Evolutionary conservation across 2,113 vertebrate species (phyloP), one percentile per base, ranked within the genome.

Genomic region (Poeciliopsis turrubarensis): DNA sequence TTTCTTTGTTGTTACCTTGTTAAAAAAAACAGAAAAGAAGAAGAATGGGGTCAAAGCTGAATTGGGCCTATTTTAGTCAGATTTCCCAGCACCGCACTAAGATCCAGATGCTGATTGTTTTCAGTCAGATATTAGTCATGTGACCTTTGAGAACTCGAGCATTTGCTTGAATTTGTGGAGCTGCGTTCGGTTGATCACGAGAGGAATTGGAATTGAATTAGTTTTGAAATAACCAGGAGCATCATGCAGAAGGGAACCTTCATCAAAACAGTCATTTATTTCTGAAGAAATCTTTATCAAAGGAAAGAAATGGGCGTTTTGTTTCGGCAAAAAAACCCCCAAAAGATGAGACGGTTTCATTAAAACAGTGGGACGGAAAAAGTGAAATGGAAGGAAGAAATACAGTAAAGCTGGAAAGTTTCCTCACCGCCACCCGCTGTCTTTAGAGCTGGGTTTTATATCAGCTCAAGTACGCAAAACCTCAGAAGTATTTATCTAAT

Each of bases 401-500:
- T 31, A 57, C 63, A 6, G 5, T 6, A 51, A 7, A 63, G 9
- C 7, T 25, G 5, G 25, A 31, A 14, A 31, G 51, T 57, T 69
- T 65, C 25, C 41, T 41, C 47, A 4, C n/a, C 14, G 41, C 77
- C 29, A 12, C 47, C 29, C n/a, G 31, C 44, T n/a, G 27, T 80
- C 51, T 19, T 64, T 39, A n/a, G 72, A 72, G 64, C 26, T 65
- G 54, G 15, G 70, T 54, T 65, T 47, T n/a, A 57, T 2, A 25
- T 57, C 22, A 57, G 2, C 51, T n/a, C n/a, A 10, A 9, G 51
- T 57, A 10, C 10, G 51, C 51, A 10, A n/a, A n/a, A 57, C 51
- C 51, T 25, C 51, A 57, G 51, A 57, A 57, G 51, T 57, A 57
- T 57, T 87, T 27, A 31, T 85, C 67, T 91, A 84, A 91, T 88